Percentiles rank a stretch among this genome's conserved stretches.
phyloP scores from a whole-genome alignment of 2,888 invertebrate species.

The Drosophila percnosoma region DNA sequence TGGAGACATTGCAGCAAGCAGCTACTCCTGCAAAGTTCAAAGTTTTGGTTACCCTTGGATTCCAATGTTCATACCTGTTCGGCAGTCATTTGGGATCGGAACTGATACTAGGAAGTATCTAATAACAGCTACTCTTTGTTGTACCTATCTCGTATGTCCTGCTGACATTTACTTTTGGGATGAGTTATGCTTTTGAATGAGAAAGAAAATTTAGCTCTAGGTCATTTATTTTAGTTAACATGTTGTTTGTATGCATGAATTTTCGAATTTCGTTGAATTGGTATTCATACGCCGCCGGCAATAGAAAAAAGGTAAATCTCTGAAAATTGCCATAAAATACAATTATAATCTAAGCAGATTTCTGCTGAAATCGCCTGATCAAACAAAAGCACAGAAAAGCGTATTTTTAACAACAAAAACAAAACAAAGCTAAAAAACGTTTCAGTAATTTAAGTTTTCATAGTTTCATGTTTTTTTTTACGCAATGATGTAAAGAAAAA shows the following conservation, averaged over 20 bases:
- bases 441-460: conserved; percentile 33
- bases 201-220: neutral
- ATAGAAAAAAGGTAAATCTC: neutral
- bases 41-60: conserved; percentile 28
- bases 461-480: conserved; percentile 27
- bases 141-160: neutral
- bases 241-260: conserved; percentile 48
- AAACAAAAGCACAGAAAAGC: conserved; percentile 20
- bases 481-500: neutral
- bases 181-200: neutral
- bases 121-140: conserved; percentile 11
- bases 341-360: conserved; percentile 43
- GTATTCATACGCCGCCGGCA: conserved; percentile 4
- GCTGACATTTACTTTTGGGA: conserved; percentile 5
- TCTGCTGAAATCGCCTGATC: neutral
- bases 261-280: conserved; percentile 40
- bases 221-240: neutral
- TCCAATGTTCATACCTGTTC: conserved; percentile 25
- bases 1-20: conserved; percentile 5
- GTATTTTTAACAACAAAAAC: conserved; percentile 54
- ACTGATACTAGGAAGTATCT: neutral
- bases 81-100: conserved; percentile 35
- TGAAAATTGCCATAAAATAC: conserved; percentile 3
- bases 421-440: conserved; percentile 30
- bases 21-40: conserved; percentile 14